Conservation (phyloP, 2,797 vertebrate genomes). For the Triplophysa yarkandensis region DNA sequence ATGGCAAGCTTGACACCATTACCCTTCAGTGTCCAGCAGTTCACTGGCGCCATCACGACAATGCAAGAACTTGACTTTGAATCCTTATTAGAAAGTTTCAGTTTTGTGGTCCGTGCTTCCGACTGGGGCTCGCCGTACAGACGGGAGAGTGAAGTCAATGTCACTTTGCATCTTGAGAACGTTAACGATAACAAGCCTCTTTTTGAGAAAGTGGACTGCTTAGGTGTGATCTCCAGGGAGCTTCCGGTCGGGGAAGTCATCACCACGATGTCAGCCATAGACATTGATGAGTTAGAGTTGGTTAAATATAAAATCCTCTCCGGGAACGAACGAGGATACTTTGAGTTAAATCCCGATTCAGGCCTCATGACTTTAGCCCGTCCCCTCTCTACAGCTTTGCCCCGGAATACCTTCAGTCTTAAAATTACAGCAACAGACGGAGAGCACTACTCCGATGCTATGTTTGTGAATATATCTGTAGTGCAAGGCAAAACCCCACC, state of each 20-base stretch:
- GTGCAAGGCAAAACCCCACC: slow-evolving; percentile 85
- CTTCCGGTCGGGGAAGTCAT: slow-evolving; percentile 88
- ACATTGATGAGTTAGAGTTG: slow-evolving; percentile 91
- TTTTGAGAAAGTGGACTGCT: slow-evolving; percentile 94
- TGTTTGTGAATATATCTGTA: slow-evolving; percentile 94
- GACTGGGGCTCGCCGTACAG: slow-evolving; percentile 98
- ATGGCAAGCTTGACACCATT: slow-evolving; percentile 86
- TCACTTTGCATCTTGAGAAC: slow-evolving; percentile 90
- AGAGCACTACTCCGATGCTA: slow-evolving; percentile 92
- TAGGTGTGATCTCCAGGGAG: slow-evolving; percentile 88
- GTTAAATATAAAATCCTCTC: slow-evolving; percentile 97
- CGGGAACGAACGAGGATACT: slow-evolving; percentile 90
- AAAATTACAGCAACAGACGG: slow-evolving; percentile 96
- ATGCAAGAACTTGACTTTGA: slow-evolving; percentile 93
- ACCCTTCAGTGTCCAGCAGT: slow-evolving; percentile 94
- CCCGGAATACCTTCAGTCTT: slow-evolving; percentile 87
- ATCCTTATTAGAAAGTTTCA: slow-evolving; percentile 87
- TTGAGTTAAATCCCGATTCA: slow-evolving; percentile 93
- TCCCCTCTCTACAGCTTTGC: slow-evolving; percentile 79
- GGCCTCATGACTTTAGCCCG: slow-evolving; percentile 88
- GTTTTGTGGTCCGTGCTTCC: slow-evolving; percentile 91
- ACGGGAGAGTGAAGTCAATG: slow-evolving; percentile 93
- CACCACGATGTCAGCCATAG: slow-evolving; percentile 94
- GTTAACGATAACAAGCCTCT: slow-evolving; percentile 94
- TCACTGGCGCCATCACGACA: slow-evolving; percentile 89